Percentiles rank a stretch among this genome's conserved stretches.
Conservation (phyloP, 1,140 invertebrate species). For the Apolygus lucorum region DNA sequence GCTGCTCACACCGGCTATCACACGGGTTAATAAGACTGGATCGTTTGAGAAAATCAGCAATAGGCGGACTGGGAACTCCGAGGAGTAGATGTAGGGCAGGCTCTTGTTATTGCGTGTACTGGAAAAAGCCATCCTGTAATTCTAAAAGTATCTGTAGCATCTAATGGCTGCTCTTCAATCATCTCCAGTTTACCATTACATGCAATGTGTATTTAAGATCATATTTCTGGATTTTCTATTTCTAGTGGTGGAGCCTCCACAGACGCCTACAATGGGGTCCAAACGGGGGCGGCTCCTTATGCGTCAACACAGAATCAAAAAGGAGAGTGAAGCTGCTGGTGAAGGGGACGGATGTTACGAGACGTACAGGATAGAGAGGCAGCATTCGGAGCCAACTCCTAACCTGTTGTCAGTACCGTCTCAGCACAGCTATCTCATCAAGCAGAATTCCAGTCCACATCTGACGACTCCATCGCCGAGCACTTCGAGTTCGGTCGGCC, state of each 20-base stretch:
- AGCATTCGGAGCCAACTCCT: constrained; percentile 49
- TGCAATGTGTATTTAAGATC: no score
- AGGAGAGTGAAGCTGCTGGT: constrained; percentile 39
- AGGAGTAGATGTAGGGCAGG: no score
- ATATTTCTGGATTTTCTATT: no score
- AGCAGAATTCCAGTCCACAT: constrained; percentile 57
- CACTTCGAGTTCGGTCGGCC: background rate
- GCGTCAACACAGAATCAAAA: constrained; percentile 56
- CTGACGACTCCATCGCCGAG: constrained; percentile 40
- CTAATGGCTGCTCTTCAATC: no score
- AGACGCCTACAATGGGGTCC: constrained; percentile 41
- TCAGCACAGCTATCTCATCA: constrained; percentile 47
- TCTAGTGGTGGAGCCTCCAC: constrained; percentile 26
- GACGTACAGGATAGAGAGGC: constrained; percentile 44
- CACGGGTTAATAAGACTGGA: no score
- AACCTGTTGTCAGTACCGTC: constrained; percentile 49
- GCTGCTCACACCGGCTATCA: no score
- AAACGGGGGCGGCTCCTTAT: constrained; percentile 52
- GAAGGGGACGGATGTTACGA: constrained; percentile 8
- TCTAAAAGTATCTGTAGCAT: no score
- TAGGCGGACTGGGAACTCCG: no score
- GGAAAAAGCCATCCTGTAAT: no score
- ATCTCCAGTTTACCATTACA: no score
- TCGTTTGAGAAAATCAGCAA: no score
- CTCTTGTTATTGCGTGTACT: no score